These are phyloP conservation scores for Noctilio leporinus DNA, from an alignment of 2,113 vertebrate genomes.

Conservation along the genomic window DNA sequence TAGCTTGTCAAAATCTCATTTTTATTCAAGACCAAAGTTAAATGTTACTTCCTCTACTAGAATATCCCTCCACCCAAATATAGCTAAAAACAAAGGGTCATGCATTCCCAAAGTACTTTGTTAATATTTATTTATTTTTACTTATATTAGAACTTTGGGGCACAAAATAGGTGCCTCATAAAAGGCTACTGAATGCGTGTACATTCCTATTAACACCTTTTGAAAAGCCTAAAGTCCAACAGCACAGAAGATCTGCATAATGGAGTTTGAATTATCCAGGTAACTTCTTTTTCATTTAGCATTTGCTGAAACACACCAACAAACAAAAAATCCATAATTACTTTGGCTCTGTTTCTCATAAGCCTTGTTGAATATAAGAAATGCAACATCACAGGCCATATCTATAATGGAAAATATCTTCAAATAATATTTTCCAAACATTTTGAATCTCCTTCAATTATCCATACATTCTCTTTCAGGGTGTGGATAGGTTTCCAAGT, in stretches of 20 bases:
- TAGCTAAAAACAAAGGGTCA: neutral
- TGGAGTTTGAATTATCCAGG: neutral
- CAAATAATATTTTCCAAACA: slow-evolving; percentile 9
- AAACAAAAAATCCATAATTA: neutral
- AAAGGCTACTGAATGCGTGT: neutral
- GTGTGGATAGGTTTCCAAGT: neutral
- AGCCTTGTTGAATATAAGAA: neutral
- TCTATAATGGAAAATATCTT: neutral
- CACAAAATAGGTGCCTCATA: neutral
- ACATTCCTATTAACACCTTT: neutral
- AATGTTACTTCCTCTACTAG: neutral
- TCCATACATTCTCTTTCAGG: neutral
- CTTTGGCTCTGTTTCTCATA: neutral
- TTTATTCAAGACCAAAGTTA: neutral
- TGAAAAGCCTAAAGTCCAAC: slow-evolving; percentile 23
- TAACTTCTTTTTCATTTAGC: neutral
- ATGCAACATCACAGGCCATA: neutral
- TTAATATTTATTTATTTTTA: neutral
- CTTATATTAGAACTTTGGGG: neutral
- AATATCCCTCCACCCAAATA: neutral
- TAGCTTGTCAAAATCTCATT: neutral
- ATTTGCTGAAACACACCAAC: neutral
- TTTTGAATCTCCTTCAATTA: slow-evolving; percentile 24
- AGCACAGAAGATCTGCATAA: neutral
- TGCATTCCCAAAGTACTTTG: neutral